Evolutionary conservation across 2,797 vertebrate species (phyloP).

Genomic region (Liparis tanakae): DNA sequence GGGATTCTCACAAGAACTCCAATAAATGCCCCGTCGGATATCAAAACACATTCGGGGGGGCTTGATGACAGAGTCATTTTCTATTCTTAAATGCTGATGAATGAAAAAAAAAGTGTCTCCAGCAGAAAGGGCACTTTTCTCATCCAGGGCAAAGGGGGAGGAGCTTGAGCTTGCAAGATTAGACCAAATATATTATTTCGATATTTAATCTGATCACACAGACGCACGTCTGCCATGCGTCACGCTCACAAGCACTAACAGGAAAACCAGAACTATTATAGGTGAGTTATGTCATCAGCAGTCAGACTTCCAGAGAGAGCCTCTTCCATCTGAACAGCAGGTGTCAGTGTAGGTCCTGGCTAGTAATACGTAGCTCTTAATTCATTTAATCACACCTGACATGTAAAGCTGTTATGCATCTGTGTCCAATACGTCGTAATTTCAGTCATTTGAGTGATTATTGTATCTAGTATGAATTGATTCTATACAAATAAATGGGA

Average conservation of each 20-base stretch:
- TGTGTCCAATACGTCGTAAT: not conserved
- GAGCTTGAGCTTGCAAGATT: too few species aligned
- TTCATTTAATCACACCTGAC: not conserved
- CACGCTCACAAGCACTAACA: not conserved
- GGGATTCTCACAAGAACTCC: too few species aligned
- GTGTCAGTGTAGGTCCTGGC: slow-evolving; percentile 70
- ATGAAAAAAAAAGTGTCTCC: too few species aligned
- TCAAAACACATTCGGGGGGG: too few species aligned
- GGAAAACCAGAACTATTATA: not conserved
- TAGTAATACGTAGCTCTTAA: not conserved
- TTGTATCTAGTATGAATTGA: not conserved
- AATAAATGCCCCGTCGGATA: too few species aligned
- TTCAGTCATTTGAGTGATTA: not conserved
- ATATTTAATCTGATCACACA: not conserved
- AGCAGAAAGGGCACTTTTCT: too few species aligned
- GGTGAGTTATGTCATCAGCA: not conserved
- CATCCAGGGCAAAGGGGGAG: too few species aligned
- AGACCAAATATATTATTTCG: not conserved
- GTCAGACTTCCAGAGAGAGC: not conserved
- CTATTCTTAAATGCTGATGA: too few species aligned
- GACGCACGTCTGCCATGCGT: not conserved
- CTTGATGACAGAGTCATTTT: too few species aligned
- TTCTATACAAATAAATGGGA: not conserved
- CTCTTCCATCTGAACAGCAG: slow-evolving; percentile 67
- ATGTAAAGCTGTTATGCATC: not conserved